Base-by-base conservation (phyloP, 2,113 vertebrate species). In the Seriola rivoliana region DNA sequence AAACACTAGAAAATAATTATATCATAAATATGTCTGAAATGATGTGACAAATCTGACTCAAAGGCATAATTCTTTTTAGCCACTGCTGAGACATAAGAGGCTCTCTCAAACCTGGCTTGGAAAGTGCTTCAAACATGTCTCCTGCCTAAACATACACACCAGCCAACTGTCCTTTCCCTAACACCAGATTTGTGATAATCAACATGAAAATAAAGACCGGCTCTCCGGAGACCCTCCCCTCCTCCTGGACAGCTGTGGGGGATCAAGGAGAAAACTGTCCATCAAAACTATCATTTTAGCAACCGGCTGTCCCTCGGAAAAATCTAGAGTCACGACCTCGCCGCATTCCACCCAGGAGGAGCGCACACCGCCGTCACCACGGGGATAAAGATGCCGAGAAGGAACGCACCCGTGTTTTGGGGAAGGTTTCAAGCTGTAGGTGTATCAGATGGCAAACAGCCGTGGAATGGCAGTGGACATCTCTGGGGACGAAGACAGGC, bases 251-350 rank as follows among this genome's bases (percentile, higher is more conserved):
- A 94, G 91, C 91, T 93, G 92, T 75, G 86, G 62, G 88, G 93
- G 86, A 79, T 88, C 64, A 59, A 81, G 72, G 75, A 91, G 91
- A 89, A 89, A 92, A 87, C 89, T 89, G 92, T 89, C 90, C 66
- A 36, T 94, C 90, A 89, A 83, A 93, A 76, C 88, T 70, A 71
- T 48, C 59, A 90, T 77, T 92, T 88, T 9, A n/a, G 86, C 69
- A 63, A 73, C 72, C 64, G 66, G 92, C 89, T 84, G 85, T 95
- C 94, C 85, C 38, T 0, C 0, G n/a, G 2, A 25, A 94, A 95
- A 95, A 95, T 94, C 93, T 93, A 91, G 91, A 89, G 86, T 75
- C 84, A 3, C 23, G 73, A 90, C 91, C 91, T 72, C 5, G 0
- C 73, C 86, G 78, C 78, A 16, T 94, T 92, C 90, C 88, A 19